phyloP scores from a whole-genome alignment of 2,113 vertebrate species.

The Gobius niger region DNA sequence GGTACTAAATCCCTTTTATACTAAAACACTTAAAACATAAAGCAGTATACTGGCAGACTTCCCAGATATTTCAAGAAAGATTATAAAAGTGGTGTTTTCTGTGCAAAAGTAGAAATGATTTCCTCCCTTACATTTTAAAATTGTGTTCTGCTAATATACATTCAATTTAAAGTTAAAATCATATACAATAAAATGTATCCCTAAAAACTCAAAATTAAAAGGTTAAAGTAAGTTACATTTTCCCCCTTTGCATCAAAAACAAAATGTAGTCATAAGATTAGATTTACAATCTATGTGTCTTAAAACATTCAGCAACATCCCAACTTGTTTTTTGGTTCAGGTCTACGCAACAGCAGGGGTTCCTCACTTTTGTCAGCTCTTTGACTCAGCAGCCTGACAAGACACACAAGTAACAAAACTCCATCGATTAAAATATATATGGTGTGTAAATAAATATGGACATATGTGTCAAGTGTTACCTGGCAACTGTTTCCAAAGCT shows the following conservation, averaged over 20 bases:
- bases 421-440: neutral
- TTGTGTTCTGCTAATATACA: neutral
- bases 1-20: no score
- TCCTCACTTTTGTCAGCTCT: constrained; percentile 57
- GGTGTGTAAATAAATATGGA: neutral
- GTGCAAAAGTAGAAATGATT: constrained; percentile 1
- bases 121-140: neutral
- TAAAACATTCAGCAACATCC: constrained; percentile 79
- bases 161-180: neutral
- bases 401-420: neutral
- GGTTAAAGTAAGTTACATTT: neutral
- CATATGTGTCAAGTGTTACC: constrained; percentile 72
- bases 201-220: neutral
- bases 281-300: neutral
- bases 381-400: constrained; percentile 79
- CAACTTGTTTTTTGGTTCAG: constrained; percentile 67
- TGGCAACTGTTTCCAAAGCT: constrained; percentile 79
- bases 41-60: no score
- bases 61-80: neutral
- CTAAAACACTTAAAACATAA: no score
- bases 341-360: constrained; percentile 56
- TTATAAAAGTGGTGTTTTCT: neutral
- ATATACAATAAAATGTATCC: neutral
- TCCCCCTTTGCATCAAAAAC: neutral
- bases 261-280: neutral